Base-by-base conservation (phyloP, 1,140 invertebrate species). In the Druon quercuslanigerum region DNA sequence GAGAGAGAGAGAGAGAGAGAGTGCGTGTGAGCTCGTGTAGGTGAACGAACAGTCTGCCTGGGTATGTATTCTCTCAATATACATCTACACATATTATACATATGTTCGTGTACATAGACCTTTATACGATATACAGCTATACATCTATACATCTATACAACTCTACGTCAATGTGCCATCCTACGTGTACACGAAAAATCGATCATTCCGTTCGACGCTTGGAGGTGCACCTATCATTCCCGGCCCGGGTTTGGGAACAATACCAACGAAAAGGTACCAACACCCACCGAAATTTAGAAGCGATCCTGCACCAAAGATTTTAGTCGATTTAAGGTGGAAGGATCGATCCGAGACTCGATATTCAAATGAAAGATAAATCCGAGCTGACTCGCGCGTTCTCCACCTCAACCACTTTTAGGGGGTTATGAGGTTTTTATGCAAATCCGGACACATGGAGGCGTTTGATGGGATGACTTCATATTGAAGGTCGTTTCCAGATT, bases 111-210 rank as follows among this genome's bases (percentile, higher is more conserved):
- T 9, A 13, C 33, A 33, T 71, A 3, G 16, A 33, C 33, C 16
- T 25, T 8, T 11, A 46, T n/a, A 56, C n/a, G n/a, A n/a, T n/a
- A n/a, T n/a, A n/a, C n/a, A n/a, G n/a, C n/a, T 33, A 13, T 19
- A 57, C 54, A 50, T 73, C 51, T 73, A 71, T 73, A 73, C 66
- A 72, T 75, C 51, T 71, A 73, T 66, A 72, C 77, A 72, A 80
- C 60, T 46, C 40, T 46, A 66, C 25, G 14, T 40, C 33, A 40
- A 66, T 66, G 25, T 66, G 16, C 60, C 57, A 60, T 20, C 57
- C 72, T 76, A 77, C 78, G 50, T 75, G 76, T 83, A 77, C 72
- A 81, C 80, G 87, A 90, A 89, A 90, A 89, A 90, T 89, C 88
- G 87, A 90, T 90, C 84, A 85, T 74, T 82, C 84, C 66, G 75